These are phyloP conservation scores for Pelecanoides urinatrix DNA, from an alignment of 2,113 vertebrate species.

Conservation along the genomic window DNA sequence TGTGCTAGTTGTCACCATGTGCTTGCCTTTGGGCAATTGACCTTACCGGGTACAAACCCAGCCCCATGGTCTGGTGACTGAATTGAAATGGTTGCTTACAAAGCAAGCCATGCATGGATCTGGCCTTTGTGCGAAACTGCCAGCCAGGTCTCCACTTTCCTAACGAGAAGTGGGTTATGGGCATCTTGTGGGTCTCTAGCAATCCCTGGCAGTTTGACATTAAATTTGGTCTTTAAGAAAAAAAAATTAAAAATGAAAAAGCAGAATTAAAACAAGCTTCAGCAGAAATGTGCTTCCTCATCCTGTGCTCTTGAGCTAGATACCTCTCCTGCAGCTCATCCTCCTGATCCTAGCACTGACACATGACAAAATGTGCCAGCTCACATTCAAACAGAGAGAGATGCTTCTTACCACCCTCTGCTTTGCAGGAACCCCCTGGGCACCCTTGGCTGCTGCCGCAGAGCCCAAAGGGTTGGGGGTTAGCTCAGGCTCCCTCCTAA, in stretches of 20 bases:
- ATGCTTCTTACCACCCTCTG: neutral
- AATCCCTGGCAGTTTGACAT: neutral
- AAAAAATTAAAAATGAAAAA: neutral
- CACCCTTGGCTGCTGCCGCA: neutral
- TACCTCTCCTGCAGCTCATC: neutral
- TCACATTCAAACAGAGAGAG: neutral
- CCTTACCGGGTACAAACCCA: neutral
- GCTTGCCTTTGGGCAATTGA: neutral
- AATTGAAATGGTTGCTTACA: neutral
- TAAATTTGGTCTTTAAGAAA: neutral
- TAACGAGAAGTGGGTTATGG: neutral
- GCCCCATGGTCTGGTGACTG: neutral
- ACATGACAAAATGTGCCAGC: neutral
- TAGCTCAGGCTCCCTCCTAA: neutral
- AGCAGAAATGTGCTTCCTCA: neutral
- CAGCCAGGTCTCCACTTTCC: neutral
- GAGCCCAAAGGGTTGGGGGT: neutral
- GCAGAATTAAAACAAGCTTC: neutral
- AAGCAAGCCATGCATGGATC: neutral
- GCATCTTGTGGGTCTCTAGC: neutral
- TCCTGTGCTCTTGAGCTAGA: neutral
- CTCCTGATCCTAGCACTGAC: neutral
- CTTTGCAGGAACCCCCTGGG: neutral
- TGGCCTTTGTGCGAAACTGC: neutral
- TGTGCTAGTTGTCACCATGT: neutral